phyloP scores from a whole-genome alignment of 2,797 vertebrate species.

The Tinamus major region DNA sequence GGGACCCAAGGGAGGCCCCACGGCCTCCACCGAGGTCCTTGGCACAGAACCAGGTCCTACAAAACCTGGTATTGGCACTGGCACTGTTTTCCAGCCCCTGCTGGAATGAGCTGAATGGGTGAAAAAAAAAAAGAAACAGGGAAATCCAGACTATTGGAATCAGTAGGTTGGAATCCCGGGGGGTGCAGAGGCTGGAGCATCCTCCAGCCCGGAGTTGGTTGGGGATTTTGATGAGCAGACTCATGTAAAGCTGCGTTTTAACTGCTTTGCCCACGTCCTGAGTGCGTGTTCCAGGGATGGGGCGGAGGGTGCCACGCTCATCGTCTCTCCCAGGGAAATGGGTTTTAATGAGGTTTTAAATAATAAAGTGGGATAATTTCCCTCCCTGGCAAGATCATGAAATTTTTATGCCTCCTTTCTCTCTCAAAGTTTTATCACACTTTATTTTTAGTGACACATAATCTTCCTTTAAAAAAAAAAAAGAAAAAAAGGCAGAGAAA shows the following conservation, averaged over 20 bases:
- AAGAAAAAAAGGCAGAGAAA: neutral
- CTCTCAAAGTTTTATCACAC: slow-evolving; percentile 45
- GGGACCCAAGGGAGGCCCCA: neutral
- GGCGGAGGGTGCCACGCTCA: neutral
- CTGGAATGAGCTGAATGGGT: neutral
- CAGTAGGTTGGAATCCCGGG: neutral
- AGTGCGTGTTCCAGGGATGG: neutral
- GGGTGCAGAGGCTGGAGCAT: neutral
- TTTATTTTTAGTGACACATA: slow-evolving; percentile 38
- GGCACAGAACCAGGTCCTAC: neutral
- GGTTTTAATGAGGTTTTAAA: slow-evolving; percentile 64
- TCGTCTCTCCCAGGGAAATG: slow-evolving; percentile 44
- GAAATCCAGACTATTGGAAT: neutral
- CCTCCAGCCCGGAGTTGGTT: neutral
- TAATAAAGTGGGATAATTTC: slow-evolving; percentile 65
- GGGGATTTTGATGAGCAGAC: neutral
- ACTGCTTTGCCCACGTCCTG: neutral
- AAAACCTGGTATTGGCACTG: neutral
- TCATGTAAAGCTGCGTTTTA: neutral
- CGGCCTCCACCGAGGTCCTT: rapidly evolving
- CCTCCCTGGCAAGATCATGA: slow-evolving; percentile 44
- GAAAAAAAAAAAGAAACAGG: neutral
- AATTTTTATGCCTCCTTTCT: slow-evolving; percentile 50
- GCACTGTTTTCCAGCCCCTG: neutral
- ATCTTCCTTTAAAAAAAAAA: neutral